A percentile compares a stretch with the other conserved stretches of the same genome.
These are phyloP conservation scores for Hydrozoanthus gracilis DNA, from an alignment of 92 coral and sea anemone genomes.

Conservation along the genomic window DNA sequence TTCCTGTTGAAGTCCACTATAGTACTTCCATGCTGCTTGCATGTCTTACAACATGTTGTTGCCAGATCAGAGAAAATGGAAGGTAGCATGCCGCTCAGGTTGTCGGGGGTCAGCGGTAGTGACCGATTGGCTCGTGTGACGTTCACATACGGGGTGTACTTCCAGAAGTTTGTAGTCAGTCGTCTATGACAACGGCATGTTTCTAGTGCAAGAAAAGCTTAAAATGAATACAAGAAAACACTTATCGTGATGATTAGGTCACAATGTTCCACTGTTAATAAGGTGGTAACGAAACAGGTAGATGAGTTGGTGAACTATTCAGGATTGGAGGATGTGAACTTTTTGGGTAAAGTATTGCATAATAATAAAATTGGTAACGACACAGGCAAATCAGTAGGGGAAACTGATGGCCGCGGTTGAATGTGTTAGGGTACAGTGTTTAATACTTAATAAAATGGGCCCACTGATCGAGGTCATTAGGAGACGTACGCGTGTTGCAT, in stretches of 20 bases:
- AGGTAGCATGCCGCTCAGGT: constrained; percentile 83
- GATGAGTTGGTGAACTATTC: background rate
- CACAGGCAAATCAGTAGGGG: background rate
- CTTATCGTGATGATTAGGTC: background rate
- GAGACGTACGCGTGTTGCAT: too few species aligned
- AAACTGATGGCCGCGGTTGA: constrained; percentile 3
- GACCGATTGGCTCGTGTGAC: constrained; percentile 24
- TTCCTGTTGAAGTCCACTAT: constrained; percentile 71
- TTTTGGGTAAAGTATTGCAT: background rate
- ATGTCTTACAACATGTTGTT: constrained; percentile 71
- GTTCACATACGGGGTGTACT: constrained; percentile 75
- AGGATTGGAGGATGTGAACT: background rate
- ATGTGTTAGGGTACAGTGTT: background rate
- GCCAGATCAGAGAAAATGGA: constrained; percentile 69
- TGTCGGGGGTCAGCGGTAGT: background rate
- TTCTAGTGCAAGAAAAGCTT: constrained; percentile 36
- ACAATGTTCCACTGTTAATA: background rate
- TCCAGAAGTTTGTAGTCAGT: constrained; percentile 76
- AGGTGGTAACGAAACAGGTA: background rate
- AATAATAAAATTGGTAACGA: background rate
- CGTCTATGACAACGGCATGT: constrained; percentile 81
- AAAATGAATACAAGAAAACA: background rate
- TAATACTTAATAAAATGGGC: background rate
- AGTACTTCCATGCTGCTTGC: constrained; percentile 74
- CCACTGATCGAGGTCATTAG: background rate